These are phyloP conservation scores for Rhysida immarginata DNA, from an alignment of 1,140 invertebrate genomes.

Conservation along the genomic window DNA sequence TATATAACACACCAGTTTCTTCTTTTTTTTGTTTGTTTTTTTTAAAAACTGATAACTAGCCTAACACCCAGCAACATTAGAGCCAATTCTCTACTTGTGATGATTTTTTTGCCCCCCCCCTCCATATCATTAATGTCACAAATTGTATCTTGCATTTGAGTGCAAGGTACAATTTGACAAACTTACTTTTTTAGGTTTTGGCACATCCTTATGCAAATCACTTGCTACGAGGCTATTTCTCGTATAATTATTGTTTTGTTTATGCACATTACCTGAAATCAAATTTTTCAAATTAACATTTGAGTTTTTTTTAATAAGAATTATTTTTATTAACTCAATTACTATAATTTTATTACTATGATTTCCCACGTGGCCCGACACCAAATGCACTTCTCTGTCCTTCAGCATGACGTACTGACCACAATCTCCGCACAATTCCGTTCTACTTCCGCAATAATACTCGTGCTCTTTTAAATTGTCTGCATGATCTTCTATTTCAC, in stretches of 20 bases:
- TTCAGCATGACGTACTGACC: constrained; percentile 47
- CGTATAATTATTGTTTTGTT: too few species aligned
- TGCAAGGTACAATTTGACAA: too few species aligned
- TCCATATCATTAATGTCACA: too few species aligned
- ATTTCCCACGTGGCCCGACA: constrained; percentile 38
- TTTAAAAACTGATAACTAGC: too few species aligned
- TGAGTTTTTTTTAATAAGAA: background rate
- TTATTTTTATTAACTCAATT: background rate
- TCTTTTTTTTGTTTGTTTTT: too few species aligned
- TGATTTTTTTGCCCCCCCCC: background rate
- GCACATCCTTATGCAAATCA: too few species aligned
- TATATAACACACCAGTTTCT: too few species aligned
- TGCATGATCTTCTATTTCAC: constrained; percentile 43
- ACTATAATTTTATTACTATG: background rate
- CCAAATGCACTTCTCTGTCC: constrained; percentile 42
- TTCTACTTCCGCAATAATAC: constrained; percentile 47
- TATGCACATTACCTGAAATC: background rate
- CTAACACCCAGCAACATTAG: too few species aligned
- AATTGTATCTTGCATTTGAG: too few species aligned
- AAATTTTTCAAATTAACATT: background rate
- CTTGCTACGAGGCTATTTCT: too few species aligned
- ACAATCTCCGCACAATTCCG: constrained; percentile 45
- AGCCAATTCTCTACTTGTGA: too few species aligned
- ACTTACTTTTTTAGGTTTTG: too few species aligned
- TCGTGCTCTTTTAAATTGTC: constrained; percentile 39